A percentile compares a stretch with the other conserved stretches of the same genome.
Evolutionary conservation across 2,113 vertebrate genomes (phyloP).

Genomic region (Formicarius rufipectus): DNA sequence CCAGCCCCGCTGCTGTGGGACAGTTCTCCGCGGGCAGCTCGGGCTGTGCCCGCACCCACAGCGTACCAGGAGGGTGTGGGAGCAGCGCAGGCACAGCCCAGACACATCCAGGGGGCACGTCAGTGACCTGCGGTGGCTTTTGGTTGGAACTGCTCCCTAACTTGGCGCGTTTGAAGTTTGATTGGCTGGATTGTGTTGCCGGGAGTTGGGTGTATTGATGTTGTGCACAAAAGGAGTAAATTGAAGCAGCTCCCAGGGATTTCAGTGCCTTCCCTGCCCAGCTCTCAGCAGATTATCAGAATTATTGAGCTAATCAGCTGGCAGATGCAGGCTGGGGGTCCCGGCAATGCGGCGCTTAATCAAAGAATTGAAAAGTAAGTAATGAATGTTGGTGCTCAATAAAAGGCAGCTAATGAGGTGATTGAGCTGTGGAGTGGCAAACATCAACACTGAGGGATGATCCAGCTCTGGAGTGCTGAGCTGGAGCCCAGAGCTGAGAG

Average conservation of each 20-base stretch:
- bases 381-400: slow-evolving; percentile 42
- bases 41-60: slow-evolving; percentile 3
- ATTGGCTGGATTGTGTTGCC: background rate
- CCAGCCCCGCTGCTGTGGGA: background rate
- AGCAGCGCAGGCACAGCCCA: background rate
- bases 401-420: slow-evolving; percentile 64
- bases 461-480: slow-evolving; percentile 35
- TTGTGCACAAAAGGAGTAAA: background rate
- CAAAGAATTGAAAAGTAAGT: slow-evolving; percentile 38
- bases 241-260: background rate
- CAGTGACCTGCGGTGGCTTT: slow-evolving; percentile 34
- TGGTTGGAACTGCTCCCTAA: slow-evolving; percentile 13
- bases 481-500: slow-evolving; percentile 45
- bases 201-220: slow-evolving; percentile 25
- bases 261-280: background rate
- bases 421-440: slow-evolving; percentile 58
- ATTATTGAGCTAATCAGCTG: slow-evolving; percentile 43
- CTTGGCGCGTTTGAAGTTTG: slow-evolving; percentile 9
- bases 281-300: slow-evolving; percentile 17
- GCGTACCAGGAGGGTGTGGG: slow-evolving; percentile 16
- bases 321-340: slow-evolving; percentile 23
- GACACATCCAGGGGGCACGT: background rate
- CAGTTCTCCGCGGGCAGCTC: slow-evolving; percentile 34
- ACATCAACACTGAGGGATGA: slow-evolving; percentile 54
- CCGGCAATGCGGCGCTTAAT: slow-evolving; percentile 44